Percentiles rank a stretch among this genome's conserved stretches.
phyloP scores from a whole-genome alignment of 53 echinoderm and acorn worm species.

The Temnopleurus reevesii region DNA sequence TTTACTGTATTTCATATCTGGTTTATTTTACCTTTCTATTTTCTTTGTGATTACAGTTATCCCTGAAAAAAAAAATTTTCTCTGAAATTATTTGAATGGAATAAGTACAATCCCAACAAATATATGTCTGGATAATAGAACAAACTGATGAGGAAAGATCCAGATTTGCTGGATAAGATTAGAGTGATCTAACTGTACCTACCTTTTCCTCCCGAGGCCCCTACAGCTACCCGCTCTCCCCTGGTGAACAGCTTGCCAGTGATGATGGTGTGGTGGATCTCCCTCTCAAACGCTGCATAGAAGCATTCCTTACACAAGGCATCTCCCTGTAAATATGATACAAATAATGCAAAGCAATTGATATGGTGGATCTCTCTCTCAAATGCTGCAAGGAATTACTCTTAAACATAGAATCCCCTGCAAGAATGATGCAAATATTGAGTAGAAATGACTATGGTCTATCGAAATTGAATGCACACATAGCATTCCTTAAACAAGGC shows the following conservation, averaged over 20 bases:
- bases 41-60: too few relatives aligned
- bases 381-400: conserved; percentile 71
- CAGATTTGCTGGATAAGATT: too few relatives aligned
- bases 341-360: conserved; percentile 20
- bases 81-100: too few relatives aligned
- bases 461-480: not conserved
- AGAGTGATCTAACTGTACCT: not conserved
- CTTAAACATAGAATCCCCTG: conserved; percentile 39
- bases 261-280: conserved; percentile 83
- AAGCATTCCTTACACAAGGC: conserved; percentile 94
- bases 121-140: too few relatives aligned
- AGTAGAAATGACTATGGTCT: too few relatives aligned
- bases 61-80: too few relatives aligned
- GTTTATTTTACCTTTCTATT: too few relatives aligned
- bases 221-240: conserved; percentile 89
- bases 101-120: too few relatives aligned
- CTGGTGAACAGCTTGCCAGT: conserved; percentile 80
- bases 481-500: conserved; percentile 44
- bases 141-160: too few relatives aligned
- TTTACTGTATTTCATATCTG: too few relatives aligned
- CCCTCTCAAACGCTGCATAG: conserved; percentile 86
- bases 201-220: conserved; percentile 98
- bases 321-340: conserved; percentile 81
- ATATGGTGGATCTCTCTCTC: conserved; percentile 72
- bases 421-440: not conserved